Conservation (phyloP, 2,888 invertebrate genomes). For the Parelbella ahira region DNA sequence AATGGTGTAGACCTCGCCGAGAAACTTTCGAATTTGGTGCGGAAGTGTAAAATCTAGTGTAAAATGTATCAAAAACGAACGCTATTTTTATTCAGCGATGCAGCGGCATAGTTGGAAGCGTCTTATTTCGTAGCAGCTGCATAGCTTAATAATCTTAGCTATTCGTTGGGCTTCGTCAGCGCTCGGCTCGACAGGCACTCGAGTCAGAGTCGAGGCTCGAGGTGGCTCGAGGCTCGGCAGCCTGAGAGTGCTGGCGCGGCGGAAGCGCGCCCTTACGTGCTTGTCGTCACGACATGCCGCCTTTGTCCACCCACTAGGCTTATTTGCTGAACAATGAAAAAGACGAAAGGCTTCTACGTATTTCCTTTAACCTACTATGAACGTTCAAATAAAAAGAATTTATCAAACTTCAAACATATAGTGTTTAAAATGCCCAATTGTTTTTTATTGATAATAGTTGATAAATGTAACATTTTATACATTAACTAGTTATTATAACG, state of each 20-base stretch:
- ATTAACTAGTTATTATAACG: too few relatives aligned
- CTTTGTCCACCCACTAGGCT: conserved; percentile 79
- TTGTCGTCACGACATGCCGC: conserved; percentile 70
- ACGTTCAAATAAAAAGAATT: conserved; percentile 28
- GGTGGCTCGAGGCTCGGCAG: conserved; percentile 49
- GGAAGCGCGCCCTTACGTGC: conserved; percentile 76
- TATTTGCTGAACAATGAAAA: conserved; percentile 80
- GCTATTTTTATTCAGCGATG: conserved; percentile 27
- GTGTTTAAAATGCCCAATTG: too few relatives aligned
- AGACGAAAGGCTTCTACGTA: conserved; percentile 65
- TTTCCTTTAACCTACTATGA: conserved; percentile 51
- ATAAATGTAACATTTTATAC: too few relatives aligned
- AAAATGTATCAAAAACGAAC: conserved; percentile 17
- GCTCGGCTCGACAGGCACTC: conserved; percentile 67
- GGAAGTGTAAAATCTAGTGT: conserved; percentile 18
- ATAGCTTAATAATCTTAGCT: conserved; percentile 65
- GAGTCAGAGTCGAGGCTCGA: conserved; percentile 50
- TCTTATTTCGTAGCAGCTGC: conserved; percentile 57
- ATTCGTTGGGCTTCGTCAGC: conserved; percentile 71
- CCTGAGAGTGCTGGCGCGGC: conserved; percentile 72
- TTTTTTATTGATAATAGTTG: too few relatives aligned
- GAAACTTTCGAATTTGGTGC: conserved; percentile 4
- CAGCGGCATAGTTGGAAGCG: conserved; percentile 50
- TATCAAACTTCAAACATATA: too few relatives aligned
- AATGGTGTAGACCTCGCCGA: conserved; percentile 2